Conservation (phyloP, 2,888 invertebrate genomes). For the Athripsodes cinereus region DNA sequence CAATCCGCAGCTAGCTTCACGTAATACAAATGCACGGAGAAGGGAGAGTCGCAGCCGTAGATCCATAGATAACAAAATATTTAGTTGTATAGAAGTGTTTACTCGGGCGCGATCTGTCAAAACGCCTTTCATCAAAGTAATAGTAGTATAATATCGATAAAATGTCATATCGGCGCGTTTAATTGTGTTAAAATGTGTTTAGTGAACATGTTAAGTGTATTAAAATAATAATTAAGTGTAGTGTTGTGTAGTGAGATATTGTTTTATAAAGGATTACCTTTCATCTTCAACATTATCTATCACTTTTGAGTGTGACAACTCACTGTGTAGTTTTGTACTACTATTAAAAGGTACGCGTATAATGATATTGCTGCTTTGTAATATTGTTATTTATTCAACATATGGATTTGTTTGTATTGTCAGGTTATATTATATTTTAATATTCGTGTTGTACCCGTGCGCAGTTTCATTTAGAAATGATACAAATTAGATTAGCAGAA, state of each 20-base stretch:
- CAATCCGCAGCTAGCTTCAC: constrained; percentile 12
- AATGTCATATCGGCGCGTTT: neutral
- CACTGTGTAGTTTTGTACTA: neutral
- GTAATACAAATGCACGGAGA: neutral
- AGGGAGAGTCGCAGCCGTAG: neutral
- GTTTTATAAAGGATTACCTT: neutral
- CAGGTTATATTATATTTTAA: neutral
- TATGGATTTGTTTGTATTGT: neutral
- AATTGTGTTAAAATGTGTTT: constrained; percentile 2
- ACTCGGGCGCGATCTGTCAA: constrained; percentile 14
- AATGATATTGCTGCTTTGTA: no score
- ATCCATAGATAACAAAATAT: constrained; percentile 7
- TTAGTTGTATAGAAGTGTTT: constrained; percentile 13
- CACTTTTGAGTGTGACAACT: neutral
- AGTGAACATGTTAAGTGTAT: neutral
- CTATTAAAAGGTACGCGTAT: constrained; percentile 2
- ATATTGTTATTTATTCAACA: constrained; percentile 1
- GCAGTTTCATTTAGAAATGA: constrained; percentile 1
- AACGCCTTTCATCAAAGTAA: constrained; percentile 10
- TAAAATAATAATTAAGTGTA: neutral
- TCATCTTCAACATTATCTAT: neutral
- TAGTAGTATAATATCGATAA: neutral
- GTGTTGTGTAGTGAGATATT: neutral
- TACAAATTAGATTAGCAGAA: neutral
- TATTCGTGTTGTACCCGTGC: neutral